Conservation (phyloP, 2,113 vertebrate species). For the Grallaria varia region DNA sequence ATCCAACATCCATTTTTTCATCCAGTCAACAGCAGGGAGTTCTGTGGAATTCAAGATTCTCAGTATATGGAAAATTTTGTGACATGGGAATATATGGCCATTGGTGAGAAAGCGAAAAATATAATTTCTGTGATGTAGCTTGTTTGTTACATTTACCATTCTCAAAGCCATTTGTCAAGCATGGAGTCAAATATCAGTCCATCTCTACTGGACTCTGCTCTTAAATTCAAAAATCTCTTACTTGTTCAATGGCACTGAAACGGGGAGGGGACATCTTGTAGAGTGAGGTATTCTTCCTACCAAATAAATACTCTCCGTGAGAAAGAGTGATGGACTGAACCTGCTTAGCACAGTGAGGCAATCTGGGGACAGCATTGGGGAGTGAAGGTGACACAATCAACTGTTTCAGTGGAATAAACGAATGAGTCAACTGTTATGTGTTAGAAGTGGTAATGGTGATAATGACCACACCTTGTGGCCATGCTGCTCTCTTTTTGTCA, state of each 20-base stretch:
- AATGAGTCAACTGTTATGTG: neutral
- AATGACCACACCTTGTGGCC: neutral
- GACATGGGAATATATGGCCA: neutral
- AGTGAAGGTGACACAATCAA: neutral
- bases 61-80: neutral
- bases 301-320: neutral
- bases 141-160: neutral
- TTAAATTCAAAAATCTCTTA: neutral
- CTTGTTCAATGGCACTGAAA: neutral
- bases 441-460: neutral
- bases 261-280: neutral
- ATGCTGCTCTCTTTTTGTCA: neutral
- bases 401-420: neutral
- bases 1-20: neutral
- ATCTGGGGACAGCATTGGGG: neutral
- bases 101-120: neutral
- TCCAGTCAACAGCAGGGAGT: neutral
- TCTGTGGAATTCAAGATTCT: neutral
- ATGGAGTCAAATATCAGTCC: neutral
- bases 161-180: neutral
- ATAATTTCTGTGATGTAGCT: neutral
- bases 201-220: neutral
- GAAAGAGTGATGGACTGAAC: neutral
- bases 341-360: neutral
- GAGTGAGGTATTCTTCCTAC: neutral